Percentiles rank a stretch among this genome's conserved stretches.
These are phyloP conservation scores for Microctenopoma steveboyesi DNA, from an alignment of 2,797 vertebrate genomes.

Conservation along the genomic window DNA sequence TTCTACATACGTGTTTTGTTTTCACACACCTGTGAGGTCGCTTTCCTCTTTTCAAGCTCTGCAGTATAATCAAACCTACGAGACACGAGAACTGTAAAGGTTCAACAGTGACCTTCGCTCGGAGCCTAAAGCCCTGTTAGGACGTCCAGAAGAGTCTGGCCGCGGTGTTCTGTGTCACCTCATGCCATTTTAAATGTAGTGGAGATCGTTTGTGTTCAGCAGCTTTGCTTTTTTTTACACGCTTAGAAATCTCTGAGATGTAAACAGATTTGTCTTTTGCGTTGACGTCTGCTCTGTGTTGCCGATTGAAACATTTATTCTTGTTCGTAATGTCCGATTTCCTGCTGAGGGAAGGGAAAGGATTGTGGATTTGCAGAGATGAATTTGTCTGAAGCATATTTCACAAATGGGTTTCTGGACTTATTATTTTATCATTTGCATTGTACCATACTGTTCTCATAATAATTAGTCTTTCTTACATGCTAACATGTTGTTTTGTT, in stretches of 20 bases:
- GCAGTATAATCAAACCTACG: constrained; percentile 60
- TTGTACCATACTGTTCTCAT: constrained; percentile 91
- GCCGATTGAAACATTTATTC: constrained; percentile 82
- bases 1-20: constrained; percentile 33
- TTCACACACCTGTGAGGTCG: constrained; percentile 28
- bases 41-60: constrained; percentile 39
- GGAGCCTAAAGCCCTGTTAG: constrained; percentile 29
- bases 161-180: constrained; percentile 57
- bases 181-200: constrained; percentile 55
- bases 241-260: constrained; percentile 27
- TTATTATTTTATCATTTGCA: constrained; percentile 83
- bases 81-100: constrained; percentile 22
- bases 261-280: constrained; percentile 18
- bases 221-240: constrained; percentile 57
- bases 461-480: constrained; percentile 93
- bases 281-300: constrained; percentile 61
- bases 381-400: constrained; percentile 72
- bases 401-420: constrained; percentile 80
- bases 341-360: constrained; percentile 53
- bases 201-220: constrained; percentile 43
- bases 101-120: constrained; percentile 33
- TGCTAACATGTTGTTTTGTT: constrained; percentile 93
- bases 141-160: constrained; percentile 55
- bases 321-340: constrained; percentile 64
- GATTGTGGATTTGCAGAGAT: constrained; percentile 46